phyloP scores from a whole-genome alignment of 2,113 vertebrate species.

The Ceratotherium simum region DNA sequence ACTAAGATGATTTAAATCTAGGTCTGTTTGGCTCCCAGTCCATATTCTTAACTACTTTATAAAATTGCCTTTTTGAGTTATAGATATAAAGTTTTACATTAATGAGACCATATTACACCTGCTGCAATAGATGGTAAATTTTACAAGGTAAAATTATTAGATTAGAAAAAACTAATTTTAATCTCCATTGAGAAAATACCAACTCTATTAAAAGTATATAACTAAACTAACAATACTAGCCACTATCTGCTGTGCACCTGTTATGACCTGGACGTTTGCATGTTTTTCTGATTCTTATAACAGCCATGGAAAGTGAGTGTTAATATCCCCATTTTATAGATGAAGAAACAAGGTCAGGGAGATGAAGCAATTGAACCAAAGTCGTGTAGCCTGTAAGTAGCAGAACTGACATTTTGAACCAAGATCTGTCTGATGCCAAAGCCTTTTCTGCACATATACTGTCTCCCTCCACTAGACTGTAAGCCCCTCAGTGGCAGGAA shows the following conservation, averaged over 20 bases:
- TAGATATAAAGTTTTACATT: background rate
- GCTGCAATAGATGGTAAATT: background rate
- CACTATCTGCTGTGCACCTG: background rate
- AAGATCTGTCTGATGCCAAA: background rate
- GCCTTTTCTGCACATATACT: background rate
- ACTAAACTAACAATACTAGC: background rate
- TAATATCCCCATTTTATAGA: background rate
- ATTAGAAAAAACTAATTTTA: constrained; percentile 17
- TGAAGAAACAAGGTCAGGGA: background rate
- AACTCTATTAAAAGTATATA: background rate
- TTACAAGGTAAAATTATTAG: constrained; percentile 32
- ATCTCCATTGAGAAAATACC: background rate
- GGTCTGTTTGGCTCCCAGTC: background rate
- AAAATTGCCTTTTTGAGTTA: constrained; percentile 20
- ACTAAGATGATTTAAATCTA: background rate
- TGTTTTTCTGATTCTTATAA: constrained; percentile 24
- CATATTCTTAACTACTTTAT: background rate
- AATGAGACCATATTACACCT: background rate
- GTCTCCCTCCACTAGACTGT: background rate
- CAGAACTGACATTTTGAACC: constrained; percentile 7
- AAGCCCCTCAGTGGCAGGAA: background rate
- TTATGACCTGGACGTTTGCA: background rate
- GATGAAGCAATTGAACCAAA: background rate
- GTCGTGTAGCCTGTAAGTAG: background rate
- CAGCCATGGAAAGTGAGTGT: background rate